Evolutionary conservation across 2,797 vertebrate species (phyloP).

Genomic region (Chiloscyllium punctatum): DNA sequence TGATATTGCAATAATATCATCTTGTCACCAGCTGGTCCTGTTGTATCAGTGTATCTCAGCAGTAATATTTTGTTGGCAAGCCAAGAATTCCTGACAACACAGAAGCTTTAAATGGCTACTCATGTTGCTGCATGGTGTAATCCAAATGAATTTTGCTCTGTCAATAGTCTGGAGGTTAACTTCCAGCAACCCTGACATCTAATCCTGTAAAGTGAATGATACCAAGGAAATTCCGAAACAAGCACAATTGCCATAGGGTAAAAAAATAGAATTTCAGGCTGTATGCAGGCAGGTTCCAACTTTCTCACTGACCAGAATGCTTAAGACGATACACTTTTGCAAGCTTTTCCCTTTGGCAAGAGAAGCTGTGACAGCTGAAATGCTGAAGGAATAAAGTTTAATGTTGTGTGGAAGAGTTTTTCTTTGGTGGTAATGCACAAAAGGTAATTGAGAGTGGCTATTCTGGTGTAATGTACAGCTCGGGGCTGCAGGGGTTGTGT

Average conservation of each 20-base stretch:
- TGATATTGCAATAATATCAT: conserved; percentile 1
- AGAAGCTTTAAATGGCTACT: conserved; percentile 29
- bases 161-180: conserved; percentile 36
- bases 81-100: conserved; percentile 29
- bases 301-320: conserved; percentile 37
- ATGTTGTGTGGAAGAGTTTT: conserved; percentile 38
- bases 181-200: conserved; percentile 34
- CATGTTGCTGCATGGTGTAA: conserved; percentile 34
- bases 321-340: conserved; percentile 37
- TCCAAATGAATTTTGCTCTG: conserved; percentile 36
- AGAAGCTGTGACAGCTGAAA: conserved; percentile 36
- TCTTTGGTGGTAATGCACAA: conserved; percentile 38
- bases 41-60: not conserved
- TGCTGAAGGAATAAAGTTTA: conserved; percentile 39
- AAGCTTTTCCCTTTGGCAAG: conserved; percentile 38
- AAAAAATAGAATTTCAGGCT: conserved; percentile 34
- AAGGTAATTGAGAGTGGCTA: conserved; percentile 37
- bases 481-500: conserved; percentile 37
- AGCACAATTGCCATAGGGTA: not conserved
- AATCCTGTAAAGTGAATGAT: conserved; percentile 34
- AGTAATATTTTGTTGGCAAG: conserved; percentile 23
- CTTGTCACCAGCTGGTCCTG: not conserved
- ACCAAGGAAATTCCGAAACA: conserved; percentile 26
- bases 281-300: conserved; percentile 30
- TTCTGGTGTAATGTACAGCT: conserved; percentile 38